phyloP scores from a whole-genome alignment of 2,797 vertebrate genomes.

The Lepidocolaptes lacrymiger region DNA sequence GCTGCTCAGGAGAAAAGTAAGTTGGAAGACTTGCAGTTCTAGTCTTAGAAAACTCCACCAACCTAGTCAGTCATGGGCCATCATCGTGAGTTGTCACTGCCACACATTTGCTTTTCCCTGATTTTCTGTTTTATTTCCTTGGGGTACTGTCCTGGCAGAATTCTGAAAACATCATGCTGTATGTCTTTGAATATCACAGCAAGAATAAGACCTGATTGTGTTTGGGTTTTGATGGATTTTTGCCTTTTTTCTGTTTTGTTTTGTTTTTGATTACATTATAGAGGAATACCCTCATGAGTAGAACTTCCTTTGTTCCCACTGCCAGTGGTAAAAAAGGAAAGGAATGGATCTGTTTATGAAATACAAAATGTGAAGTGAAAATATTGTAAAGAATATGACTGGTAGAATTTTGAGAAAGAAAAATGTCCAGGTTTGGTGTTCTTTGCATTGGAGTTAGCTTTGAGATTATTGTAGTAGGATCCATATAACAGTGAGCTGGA shows the following conservation, averaged over 20 bases:
- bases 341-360: not conserved
- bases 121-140: rapidly evolving
- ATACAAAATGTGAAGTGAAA: not conserved
- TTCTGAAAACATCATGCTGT: not conserved
- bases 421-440: not conserved
- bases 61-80: rapidly evolving
- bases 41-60: not conserved
- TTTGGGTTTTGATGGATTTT: not conserved
- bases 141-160: not conserved
- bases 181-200: not conserved
- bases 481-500: not conserved
- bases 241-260: not conserved
- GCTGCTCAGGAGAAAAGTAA: not conserved
- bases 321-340: not conserved
- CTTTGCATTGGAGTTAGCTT: not conserved
- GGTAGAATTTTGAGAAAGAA: not conserved
- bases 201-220: not conserved
- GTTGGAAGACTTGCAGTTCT: not conserved
- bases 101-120: not conserved
- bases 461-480: not conserved
- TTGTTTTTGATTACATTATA: not conserved
- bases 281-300: not conserved
- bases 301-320: not conserved
- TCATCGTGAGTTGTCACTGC: not conserved
- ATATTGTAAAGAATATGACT: not conserved